phyloP scores from a whole-genome alignment of 2,888 invertebrate species.

The Polydrusus cervinus region DNA sequence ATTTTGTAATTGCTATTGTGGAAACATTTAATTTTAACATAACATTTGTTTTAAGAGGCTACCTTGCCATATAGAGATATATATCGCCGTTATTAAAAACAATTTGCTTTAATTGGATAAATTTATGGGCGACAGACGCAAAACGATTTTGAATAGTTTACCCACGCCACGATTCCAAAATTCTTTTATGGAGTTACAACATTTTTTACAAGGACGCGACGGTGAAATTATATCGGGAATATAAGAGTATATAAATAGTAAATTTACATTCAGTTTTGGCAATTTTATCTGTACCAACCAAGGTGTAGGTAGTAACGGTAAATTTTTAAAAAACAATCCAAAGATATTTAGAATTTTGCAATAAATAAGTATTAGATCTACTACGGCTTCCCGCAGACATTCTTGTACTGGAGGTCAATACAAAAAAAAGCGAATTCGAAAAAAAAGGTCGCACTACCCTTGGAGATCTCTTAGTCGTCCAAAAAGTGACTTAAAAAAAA shows the following conservation, averaged over 20 bases:
- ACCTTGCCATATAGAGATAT: neutral
- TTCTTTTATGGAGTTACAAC: constrained; percentile 27
- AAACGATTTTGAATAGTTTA: constrained; percentile 18
- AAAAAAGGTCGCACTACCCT: too few relatives aligned
- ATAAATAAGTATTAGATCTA: too few relatives aligned
- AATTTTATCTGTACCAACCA: neutral
- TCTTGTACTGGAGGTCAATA: too few relatives aligned
- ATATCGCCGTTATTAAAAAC: constrained; percentile 1
- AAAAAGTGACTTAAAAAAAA: too few relatives aligned
- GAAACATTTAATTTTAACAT: constrained; percentile 1
- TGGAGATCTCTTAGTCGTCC: too few relatives aligned
- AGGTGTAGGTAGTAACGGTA: too few relatives aligned
- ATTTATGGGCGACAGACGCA: constrained; percentile 34
- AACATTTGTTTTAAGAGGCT: neutral
- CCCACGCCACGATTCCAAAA: constrained; percentile 28
- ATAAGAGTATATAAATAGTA: neutral
- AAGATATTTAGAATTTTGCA: too few relatives aligned
- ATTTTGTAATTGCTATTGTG: neutral
- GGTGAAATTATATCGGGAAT: constrained; percentile 2
- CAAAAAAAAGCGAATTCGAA: too few relatives aligned
- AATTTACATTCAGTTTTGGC: neutral
- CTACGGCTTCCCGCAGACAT: too few relatives aligned
- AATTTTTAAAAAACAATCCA: too few relatives aligned
- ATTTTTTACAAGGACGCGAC: constrained; percentile 43
- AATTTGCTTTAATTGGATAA: constrained; percentile 35